Conservation (phyloP, 1,140 invertebrate genomes). For the Pseudoatta argentina region DNA sequence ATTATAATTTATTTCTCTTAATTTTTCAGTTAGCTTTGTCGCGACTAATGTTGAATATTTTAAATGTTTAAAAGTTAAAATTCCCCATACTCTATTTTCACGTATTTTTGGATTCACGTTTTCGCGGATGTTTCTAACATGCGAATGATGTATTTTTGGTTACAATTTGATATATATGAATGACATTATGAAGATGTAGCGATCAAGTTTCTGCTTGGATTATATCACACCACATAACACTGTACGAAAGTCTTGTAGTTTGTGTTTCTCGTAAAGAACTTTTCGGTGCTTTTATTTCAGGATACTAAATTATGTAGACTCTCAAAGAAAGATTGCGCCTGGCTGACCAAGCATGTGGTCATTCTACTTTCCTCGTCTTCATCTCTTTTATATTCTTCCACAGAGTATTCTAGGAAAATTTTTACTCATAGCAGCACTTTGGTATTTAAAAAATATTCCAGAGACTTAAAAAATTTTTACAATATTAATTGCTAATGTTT, state of each 20-base stretch:
- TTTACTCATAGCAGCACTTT: neutral
- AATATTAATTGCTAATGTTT: neutral
- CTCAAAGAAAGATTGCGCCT: conserved; percentile 19
- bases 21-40: neutral
- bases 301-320: conserved; percentile 8
- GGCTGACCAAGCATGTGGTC: conserved; percentile 42
- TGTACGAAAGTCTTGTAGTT: neutral
- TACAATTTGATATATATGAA: neutral
- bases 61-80: neutral
- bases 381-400: conserved; percentile 12
- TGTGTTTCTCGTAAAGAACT: neutral
- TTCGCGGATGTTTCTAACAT: neutral
- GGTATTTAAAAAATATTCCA: neutral
- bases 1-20: neutral
- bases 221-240: conserved; percentile 11
- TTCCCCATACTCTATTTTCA: neutral
- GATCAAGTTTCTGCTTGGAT: conserved; percentile 1
- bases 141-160: neutral
- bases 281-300: neutral
- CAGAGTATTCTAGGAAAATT: neutral
- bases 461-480: neutral
- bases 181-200: neutral
- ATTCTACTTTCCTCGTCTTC: conserved; percentile 1
- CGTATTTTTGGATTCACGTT: neutral
- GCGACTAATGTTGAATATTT: conserved; percentile 7